Base-by-base conservation (phyloP, 2,888 invertebrate genomes). In the Oeneis ivallda region DNA sequence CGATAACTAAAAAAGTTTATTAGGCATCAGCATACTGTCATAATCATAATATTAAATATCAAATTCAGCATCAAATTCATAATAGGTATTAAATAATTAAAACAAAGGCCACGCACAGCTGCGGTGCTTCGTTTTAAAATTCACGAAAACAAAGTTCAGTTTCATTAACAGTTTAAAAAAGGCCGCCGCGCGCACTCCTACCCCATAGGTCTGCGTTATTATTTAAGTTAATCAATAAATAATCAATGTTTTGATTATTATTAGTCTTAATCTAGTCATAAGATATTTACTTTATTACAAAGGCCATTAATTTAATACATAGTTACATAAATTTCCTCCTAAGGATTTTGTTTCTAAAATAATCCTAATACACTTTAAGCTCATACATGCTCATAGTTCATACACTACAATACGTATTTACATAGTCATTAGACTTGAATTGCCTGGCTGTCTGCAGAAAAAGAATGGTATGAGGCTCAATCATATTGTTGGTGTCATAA, bases 221-320 rank as follows among this genome's bases (percentile, higher is more conserved):
- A 3, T 5, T 47, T 9, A 17, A 17, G 47, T 47, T n/a, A n/a
- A n/a, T n/a, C 13, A 6, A 0, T 47, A 2, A 11, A 41, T 26
- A 50, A 50, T 50, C 6, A 26, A 17, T 19, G 11, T 50, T 26
- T 11, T 19, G 15, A 8, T 4, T 47, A 37, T 52, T 37, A 39
- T 8, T 53, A n/a, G 9, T 47, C 66, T 68, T 66, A 68, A 19
- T 15, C 68, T 68, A 68, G 50, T 66, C 68, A 66, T 68, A 68
- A 68, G 68, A 68, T 65, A 53, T 66, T 52, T n/a, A 68, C 68
- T 63, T 59, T 63, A 63, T 66, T 61, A 59, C 32, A 66, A 66
- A 66, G 67, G 66, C 64, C 67, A 64, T 59, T 49, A 41, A 64
- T 64, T 56, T 56, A 52, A 54, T 47, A 45, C 10, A 13, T 37